These are phyloP conservation scores for Periplaneta americana DNA, from an alignment of 1,140 invertebrate species.

Conservation along the genomic window DNA sequence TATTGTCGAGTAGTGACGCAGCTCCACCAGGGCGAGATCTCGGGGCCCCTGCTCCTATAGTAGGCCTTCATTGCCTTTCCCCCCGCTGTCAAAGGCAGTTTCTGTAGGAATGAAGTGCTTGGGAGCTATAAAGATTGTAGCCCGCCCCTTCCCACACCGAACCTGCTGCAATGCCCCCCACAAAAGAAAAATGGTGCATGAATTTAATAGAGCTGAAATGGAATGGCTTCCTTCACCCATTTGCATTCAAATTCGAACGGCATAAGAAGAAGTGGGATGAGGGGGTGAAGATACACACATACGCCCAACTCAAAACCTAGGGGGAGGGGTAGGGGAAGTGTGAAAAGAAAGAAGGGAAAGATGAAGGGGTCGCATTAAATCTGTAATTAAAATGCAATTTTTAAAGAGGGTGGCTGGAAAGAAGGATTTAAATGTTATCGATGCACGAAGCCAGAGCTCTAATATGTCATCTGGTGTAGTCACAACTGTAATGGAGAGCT, in stretches of 20 bases:
- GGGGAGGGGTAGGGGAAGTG: not conserved
- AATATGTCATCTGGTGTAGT: constrained; percentile 15
- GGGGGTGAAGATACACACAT: not conserved
- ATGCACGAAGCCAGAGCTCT: not conserved
- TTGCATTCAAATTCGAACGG: constrained; percentile 24
- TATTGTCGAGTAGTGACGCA: too few relatives aligned
- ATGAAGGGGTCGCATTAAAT: constrained; percentile 12
- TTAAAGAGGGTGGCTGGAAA: not conserved
- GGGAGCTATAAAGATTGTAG: constrained; percentile 18
- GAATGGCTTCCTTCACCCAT: constrained; percentile 24
- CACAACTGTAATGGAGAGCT: not conserved
- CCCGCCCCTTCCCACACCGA: not conserved
- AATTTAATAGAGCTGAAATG: constrained; percentile 26
- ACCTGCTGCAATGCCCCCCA: not conserved
- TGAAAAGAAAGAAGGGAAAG: not conserved
- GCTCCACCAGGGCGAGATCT: not conserved
- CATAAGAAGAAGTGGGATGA: not conserved
- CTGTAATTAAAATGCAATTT: constrained; percentile 22
- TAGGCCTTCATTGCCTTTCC: not conserved
- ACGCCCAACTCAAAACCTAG: not conserved
- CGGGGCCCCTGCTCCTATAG: not conserved
- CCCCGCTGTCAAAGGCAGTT: constrained; percentile 19
- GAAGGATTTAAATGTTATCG: constrained; percentile 17
- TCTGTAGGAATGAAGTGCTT: constrained; percentile 17
- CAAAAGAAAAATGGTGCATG: constrained; percentile 25